phyloP scores from a whole-genome alignment of 1,140 invertebrate species.

The Eueides isabella region DNA sequence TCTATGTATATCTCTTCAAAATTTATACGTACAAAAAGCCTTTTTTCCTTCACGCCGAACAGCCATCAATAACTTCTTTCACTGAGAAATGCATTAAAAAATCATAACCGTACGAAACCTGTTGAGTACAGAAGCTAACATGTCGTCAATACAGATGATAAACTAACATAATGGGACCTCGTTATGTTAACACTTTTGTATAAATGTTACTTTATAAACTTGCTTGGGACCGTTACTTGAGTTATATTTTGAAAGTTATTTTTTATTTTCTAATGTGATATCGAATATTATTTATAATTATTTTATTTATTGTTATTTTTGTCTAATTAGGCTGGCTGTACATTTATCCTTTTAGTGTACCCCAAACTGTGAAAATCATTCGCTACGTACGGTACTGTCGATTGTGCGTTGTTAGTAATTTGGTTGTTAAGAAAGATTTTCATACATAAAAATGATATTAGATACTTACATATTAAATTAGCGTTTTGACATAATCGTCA shows the following conservation, averaged over 20 bases:
- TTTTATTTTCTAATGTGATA: too few relatives aligned
- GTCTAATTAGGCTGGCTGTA: too few relatives aligned
- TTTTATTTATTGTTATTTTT: too few relatives aligned
- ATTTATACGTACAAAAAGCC: background rate
- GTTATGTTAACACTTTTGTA: conserved; percentile 4
- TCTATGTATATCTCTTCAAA: background rate
- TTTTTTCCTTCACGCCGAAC: background rate
- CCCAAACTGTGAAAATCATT: too few relatives aligned
- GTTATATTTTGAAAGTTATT: background rate
- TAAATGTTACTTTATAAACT: background rate
- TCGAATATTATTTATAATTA: too few relatives aligned
- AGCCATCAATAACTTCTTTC: conserved; percentile 2
- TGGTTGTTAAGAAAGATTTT: too few relatives aligned
- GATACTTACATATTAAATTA: too few relatives aligned
- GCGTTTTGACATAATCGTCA: too few relatives aligned
- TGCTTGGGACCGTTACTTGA: background rate
- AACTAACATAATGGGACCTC: conserved; percentile 6
- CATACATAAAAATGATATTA: too few relatives aligned
- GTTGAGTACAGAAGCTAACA: background rate
- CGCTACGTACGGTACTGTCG: too few relatives aligned
- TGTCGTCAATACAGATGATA: background rate
- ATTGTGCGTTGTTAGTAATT: too few relatives aligned
- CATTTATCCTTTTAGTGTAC: too few relatives aligned
- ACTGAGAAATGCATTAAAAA: background rate
- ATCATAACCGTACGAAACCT: background rate